phyloP scores from a whole-genome alignment of 2,113 vertebrate species.

The Paratilapia polleni region DNA sequence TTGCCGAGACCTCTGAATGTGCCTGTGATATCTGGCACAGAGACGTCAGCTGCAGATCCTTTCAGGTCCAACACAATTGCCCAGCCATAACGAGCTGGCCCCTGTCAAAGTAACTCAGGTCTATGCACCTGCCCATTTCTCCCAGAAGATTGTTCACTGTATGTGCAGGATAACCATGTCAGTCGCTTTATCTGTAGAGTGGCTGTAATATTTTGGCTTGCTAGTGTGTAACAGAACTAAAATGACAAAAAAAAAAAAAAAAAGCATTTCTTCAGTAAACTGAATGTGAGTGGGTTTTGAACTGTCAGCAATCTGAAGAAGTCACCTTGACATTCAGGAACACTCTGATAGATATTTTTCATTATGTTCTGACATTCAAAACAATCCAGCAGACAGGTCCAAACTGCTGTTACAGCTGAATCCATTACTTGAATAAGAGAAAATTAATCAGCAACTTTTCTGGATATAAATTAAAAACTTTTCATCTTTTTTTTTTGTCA shows the following conservation, averaged over 20 bases:
- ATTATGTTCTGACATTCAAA: conserved; percentile 11
- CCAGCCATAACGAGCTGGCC: background rate
- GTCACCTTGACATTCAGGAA: conserved; percentile 1
- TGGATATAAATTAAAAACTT: background rate
- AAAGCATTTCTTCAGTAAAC: background rate
- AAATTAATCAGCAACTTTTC: background rate
- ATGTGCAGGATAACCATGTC: background rate
- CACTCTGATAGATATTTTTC: background rate
- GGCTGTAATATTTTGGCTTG: background rate
- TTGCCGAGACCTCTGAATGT: background rate
- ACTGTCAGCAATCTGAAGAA: background rate
- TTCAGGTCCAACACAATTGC: background rate
- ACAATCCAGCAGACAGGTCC: background rate
- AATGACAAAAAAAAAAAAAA: background rate
- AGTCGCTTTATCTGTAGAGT: background rate
- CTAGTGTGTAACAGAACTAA: background rate
- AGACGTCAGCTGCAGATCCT: background rate
- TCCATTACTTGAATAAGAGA: background rate
- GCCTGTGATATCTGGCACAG: background rate
- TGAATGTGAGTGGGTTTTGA: background rate
- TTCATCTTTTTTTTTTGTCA: background rate
- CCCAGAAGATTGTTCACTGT: background rate
- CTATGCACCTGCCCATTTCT: background rate
- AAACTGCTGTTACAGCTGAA: background rate
- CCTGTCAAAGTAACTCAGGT: background rate